Conservation (phyloP, 2,888 invertebrate species). For the Lasioglossum villosulum region DNA sequence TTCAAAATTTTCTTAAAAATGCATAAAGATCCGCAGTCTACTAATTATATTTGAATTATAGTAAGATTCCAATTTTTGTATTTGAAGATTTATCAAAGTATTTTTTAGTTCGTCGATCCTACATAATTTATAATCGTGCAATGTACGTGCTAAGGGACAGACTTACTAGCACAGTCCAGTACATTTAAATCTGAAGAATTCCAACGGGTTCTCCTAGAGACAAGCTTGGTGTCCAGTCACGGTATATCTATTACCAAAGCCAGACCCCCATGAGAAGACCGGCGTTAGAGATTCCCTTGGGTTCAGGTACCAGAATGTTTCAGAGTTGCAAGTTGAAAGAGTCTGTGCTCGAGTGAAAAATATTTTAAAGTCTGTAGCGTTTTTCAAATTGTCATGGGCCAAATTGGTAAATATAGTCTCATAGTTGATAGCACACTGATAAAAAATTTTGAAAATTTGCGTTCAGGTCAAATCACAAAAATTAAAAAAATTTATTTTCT, state of each 20-base stretch:
- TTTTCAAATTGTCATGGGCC: background rate
- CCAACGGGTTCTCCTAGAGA: background rate
- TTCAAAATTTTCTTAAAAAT: no score
- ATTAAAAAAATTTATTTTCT: no score
- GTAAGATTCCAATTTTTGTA: background rate
- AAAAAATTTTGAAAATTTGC: no score
- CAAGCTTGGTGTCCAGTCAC: conserved; percentile 23
- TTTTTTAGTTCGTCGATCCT: no score
- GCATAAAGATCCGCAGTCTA: no score
- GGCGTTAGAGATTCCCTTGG: background rate
- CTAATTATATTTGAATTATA: no score
- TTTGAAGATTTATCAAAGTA: no score
- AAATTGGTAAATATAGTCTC: no score
- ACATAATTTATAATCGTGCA: background rate
- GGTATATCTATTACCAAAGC: conserved; percentile 28
- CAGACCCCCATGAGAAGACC: conserved; percentile 8
- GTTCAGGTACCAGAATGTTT: background rate
- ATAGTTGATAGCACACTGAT: no score
- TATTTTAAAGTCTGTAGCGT: background rate
- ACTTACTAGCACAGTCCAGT: background rate
- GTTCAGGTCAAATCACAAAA: no score
- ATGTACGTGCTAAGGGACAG: background rate
- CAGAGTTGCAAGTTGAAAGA: conserved; percentile 17
- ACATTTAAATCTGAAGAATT: conserved; percentile 26
- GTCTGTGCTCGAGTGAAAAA: background rate